These are phyloP conservation scores for Ophthalmolycus amberensis DNA, from an alignment of 2,113 vertebrate species.

Conservation along the genomic window DNA sequence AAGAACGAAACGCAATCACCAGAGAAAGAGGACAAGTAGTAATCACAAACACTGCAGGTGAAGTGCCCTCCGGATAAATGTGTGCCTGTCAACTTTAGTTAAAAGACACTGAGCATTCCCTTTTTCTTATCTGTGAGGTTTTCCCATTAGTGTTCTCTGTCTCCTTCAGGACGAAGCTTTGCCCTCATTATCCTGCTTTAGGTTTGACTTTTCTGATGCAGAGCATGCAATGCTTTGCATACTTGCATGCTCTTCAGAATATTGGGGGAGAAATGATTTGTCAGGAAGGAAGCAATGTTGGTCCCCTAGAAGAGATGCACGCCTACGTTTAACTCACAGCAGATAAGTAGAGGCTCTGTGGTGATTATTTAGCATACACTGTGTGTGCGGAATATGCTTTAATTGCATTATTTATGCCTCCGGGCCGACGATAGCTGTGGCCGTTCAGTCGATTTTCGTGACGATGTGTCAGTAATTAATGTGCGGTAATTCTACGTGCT, in stretches of 20 bases:
- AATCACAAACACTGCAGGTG: constrained; percentile 30
- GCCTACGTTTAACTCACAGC: background rate
- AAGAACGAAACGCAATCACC: constrained; percentile 16
- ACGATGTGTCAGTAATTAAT: background rate
- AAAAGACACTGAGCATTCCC: constrained; percentile 9
- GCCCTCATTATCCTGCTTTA: constrained; percentile 45
- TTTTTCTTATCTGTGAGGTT: constrained; percentile 34
- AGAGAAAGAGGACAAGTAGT: constrained; percentile 30
- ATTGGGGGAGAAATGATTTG: background rate
- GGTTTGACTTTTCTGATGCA: constrained; percentile 40
- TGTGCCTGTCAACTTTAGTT: constrained; percentile 45
- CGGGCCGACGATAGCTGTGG: background rate
- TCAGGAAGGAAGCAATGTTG: constrained; percentile 3
- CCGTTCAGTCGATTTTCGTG: background rate
- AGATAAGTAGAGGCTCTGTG: background rate
- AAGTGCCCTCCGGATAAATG: constrained; percentile 36
- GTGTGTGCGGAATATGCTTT: background rate
- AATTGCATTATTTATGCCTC: background rate
- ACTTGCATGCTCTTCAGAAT: constrained; percentile 7
- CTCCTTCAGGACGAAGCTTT: constrained; percentile 40
- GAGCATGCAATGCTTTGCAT: constrained; percentile 21
- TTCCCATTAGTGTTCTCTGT: constrained; percentile 43
- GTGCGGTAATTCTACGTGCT: background rate
- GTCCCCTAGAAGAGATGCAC: background rate
- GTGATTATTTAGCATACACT: background rate